Evolutionary conservation across 2,888 invertebrate species (phyloP), one percentile per base, ranked within the genome.

Genomic region (Amitus sp.): DNA sequence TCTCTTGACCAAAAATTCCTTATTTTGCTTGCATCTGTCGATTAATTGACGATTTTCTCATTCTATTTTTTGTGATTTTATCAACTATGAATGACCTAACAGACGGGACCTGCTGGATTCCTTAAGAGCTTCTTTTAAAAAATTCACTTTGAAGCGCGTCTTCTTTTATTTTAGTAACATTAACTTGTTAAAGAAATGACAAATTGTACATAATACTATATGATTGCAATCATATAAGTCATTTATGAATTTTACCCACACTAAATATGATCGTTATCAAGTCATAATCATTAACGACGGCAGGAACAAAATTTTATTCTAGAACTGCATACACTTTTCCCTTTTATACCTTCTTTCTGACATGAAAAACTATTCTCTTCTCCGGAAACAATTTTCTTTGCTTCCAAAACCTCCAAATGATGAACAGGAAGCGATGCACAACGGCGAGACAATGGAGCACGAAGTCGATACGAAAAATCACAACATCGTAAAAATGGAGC

Each of bases 81-180:
- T n/a, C n/a, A n/a, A n/a, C n/a, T n/a, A n/a, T n/a, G n/a, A n/a
- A n/a, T n/a, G n/a, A n/a, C n/a, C n/a, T n/a, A 45, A 58, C 52
- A 94, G 94, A 93, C 94, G 86, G 94, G 94, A 85, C 93, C 94
- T 83, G 93, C 94, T 85, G 93, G 93, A 86, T 94, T 94, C 89
- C 89, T 94, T 85, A 94, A 94, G 89, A 94, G 94, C 90, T 93
- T 94, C 88, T 94, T 94, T 90, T 94, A 94, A 92, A 74, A n/a
- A n/a, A n/a, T n/a, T n/a, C n/a, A n/a, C n/a, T n/a, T 74, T 73
- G 73, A 71, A 70, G 77, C 70, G 70, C 73, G 72, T 74, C 74
- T 76, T 78, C 75, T 74, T 73, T 78, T 79, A 73, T 74, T 78
- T 80, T 77, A 77, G 76, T 79, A 78, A 74, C 80, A 78, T 78